Percentiles rank a stretch among this genome's conserved stretches.
Evolutionary conservation across 1,140 invertebrate species (phyloP).

Genomic region (Drosophila takahashii): DNA sequence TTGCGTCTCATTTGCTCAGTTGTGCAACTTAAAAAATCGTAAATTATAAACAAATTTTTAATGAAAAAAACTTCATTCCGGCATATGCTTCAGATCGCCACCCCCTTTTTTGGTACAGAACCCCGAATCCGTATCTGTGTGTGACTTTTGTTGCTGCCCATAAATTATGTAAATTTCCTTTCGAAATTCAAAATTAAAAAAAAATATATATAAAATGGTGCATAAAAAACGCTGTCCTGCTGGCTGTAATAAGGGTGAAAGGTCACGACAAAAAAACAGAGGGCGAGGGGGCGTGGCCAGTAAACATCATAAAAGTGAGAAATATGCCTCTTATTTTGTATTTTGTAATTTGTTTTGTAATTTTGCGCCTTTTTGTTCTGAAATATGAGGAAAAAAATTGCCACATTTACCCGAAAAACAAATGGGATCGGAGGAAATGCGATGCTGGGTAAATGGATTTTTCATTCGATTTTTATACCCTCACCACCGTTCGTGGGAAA

Average conservation of each 20-base stretch:
- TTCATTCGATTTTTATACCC: slow-evolving; percentile 65
- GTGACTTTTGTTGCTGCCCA: slow-evolving; percentile 78
- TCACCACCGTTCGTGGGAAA: slow-evolving; percentile 57
- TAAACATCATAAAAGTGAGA: slow-evolving; percentile 63
- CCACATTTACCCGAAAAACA: slow-evolving; percentile 62
- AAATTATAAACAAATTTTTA: slow-evolving; percentile 76
- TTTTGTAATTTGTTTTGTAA: slow-evolving; percentile 77
- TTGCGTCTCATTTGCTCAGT: slow-evolving; percentile 61
- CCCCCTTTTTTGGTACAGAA: background rate
- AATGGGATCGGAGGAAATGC: slow-evolving; percentile 12
- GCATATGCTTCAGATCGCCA: slow-evolving; percentile 60
- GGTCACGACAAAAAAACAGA: slow-evolving; percentile 50
- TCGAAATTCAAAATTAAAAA: slow-evolving; percentile 66
- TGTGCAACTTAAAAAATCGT: slow-evolving; percentile 63
- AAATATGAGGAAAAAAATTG: slow-evolving; percentile 82
- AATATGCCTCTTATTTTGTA: slow-evolving; percentile 75
- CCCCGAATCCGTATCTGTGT: slow-evolving; percentile 44
- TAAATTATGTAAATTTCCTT: slow-evolving; percentile 78
- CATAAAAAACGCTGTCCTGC: slow-evolving; percentile 42
- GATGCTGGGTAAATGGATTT: slow-evolving; percentile 58
- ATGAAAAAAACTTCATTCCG: slow-evolving; percentile 51
- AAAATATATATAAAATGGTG: slow-evolving; percentile 33
- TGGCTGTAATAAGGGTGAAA: slow-evolving; percentile 73
- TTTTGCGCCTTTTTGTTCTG: slow-evolving; percentile 50
- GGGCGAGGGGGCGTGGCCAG: slow-evolving; percentile 57